Base-by-base conservation (phyloP, 2,888 invertebrate species). In the Belgica antarctica region DNA sequence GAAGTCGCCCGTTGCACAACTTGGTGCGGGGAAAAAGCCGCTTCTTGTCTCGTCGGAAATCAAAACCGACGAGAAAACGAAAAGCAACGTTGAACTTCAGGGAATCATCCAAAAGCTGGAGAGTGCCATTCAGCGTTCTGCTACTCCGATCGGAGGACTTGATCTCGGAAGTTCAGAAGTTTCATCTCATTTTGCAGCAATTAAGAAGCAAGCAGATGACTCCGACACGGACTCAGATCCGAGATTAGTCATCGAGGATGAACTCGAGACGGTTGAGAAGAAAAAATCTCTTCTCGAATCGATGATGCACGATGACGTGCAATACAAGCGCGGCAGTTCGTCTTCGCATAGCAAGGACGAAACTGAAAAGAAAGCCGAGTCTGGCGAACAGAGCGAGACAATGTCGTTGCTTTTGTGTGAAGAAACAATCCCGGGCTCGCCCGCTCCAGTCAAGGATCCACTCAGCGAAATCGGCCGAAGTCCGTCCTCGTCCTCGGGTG, bases 361-460 rank as follows among this genome's bases (percentile, higher is more conserved):
- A 77, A 73, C 73, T 41, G 71, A 77, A 75, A 72, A 75, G 76
- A 71, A 71, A 63, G 71, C 74, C 69, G 31, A 72, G 72, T 52
- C 73, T 71, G 69, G 70, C 57, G 68, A 68, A 24, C 68, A 68
- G 71, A 81, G 84, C 41, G 90, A 90, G 78, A 86, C 88, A 73
- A 86, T 88, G 73, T 90, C 90, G 70, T 81, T 92, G 72, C 78
- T 94, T 73, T 80, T 93, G 10, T 94, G 94, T 78, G 92, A 92
- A 77, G 94, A 94, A 80, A 93, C 92, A 25, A 93, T 94, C 76
- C 94, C 94, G 0, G 90, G 93, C 22, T 93, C 92, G 77, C 94
- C 94, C 2, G 89, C 90, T 59, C 89, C 91, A 0, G 83, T 73
- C 72, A 74, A 70, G 24, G 73, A 73, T 65, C 70, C 70, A 27